Evolutionary conservation across 1,140 invertebrate genomes (phyloP).

Genomic region (Coelopa frigida): DNA sequence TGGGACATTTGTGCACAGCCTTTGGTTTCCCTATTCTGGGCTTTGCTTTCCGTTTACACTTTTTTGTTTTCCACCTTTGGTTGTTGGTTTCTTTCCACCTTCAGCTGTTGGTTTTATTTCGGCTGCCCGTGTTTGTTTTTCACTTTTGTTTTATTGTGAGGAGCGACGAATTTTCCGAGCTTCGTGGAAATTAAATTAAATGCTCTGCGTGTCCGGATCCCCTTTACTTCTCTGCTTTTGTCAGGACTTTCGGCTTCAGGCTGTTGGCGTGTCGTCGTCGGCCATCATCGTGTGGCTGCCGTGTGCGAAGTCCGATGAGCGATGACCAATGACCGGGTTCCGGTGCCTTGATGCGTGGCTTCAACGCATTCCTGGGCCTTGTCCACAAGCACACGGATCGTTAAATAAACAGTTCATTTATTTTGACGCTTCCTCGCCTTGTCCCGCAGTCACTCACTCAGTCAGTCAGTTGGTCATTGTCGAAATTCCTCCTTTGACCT

Average conservation of each 20-base stretch:
- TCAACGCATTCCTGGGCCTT: slow-evolving; percentile 4
- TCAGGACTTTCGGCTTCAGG: too few species aligned
- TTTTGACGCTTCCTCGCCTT: slow-evolving; percentile 21
- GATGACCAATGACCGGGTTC: too few species aligned
- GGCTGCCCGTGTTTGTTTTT: slow-evolving; percentile 17
- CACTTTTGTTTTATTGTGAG: not conserved
- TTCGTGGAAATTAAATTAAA: slow-evolving; percentile 43
- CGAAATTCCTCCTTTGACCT: too few species aligned
- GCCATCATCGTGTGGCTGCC: too few species aligned
- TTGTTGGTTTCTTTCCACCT: slow-evolving; percentile 7
- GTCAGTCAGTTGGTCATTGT: too few species aligned
- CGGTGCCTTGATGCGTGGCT: too few species aligned
- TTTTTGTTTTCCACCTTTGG: slow-evolving; percentile 8
- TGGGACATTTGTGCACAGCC: slow-evolving; percentile 8
- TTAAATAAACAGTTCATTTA: slow-evolving; percentile 44
- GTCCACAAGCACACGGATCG: slow-evolving; percentile 19
- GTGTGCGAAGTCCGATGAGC: too few species aligned
- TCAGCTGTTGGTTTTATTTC: slow-evolving; percentile 10
- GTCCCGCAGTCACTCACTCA: too few species aligned
- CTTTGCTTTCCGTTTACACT: slow-evolving; percentile 10
- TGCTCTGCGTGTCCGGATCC: slow-evolving; percentile 35
- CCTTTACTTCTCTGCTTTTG: too few species aligned
- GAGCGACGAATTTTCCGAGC: too few species aligned
- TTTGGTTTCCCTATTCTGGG: not conserved
- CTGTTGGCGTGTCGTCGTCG: too few species aligned